A percentile compares a stretch with the other conserved stretches of the same genome.
These are phyloP conservation scores for Lates japonicus DNA, from an alignment of 2,797 vertebrate species.

Conservation along the genomic window DNA sequence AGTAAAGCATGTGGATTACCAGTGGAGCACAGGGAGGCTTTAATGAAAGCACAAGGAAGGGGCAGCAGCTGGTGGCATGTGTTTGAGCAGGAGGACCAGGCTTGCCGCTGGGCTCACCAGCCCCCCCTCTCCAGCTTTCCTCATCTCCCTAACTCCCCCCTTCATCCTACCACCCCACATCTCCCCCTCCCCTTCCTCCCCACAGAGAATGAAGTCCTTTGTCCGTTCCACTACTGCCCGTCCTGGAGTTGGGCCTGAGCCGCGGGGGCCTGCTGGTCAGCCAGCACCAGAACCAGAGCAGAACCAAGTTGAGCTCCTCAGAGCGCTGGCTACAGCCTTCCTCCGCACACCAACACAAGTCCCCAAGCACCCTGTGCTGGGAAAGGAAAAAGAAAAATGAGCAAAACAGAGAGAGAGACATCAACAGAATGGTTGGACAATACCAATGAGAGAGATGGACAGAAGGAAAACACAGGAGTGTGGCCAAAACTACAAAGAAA, in stretches of 20 bases:
- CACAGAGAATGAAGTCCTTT: conserved; percentile 87
- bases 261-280: conserved; percentile 71
- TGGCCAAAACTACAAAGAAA: conserved; percentile 50
- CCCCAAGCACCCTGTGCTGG: conserved; percentile 68
- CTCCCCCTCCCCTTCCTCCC: conserved; percentile 43
- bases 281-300: conserved; percentile 82
- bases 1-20: conserved; percentile 83
- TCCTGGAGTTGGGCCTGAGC: conserved; percentile 83
- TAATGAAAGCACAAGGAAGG: conserved; percentile 90
- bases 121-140: conserved; percentile 65
- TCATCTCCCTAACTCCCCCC: conserved; percentile 69
- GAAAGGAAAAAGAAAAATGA: conserved; percentile 75
- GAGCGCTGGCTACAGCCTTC: conserved; percentile 64
- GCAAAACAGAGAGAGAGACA: conserved; percentile 69
- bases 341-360: conserved; percentile 66
- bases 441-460: conserved; percentile 62
- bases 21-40: conserved; percentile 81
- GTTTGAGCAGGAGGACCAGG: conserved; percentile 88
- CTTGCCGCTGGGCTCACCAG: conserved; percentile 79
- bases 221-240: conserved; percentile 84
- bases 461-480: conserved; percentile 47
- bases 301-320: conserved; percentile 78
- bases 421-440: conserved; percentile 75
- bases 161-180: conserved; percentile 52
- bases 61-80: conserved; percentile 90